phyloP scores from a whole-genome alignment of 2,888 invertebrate genomes.

The Calameuta filiformis region DNA sequence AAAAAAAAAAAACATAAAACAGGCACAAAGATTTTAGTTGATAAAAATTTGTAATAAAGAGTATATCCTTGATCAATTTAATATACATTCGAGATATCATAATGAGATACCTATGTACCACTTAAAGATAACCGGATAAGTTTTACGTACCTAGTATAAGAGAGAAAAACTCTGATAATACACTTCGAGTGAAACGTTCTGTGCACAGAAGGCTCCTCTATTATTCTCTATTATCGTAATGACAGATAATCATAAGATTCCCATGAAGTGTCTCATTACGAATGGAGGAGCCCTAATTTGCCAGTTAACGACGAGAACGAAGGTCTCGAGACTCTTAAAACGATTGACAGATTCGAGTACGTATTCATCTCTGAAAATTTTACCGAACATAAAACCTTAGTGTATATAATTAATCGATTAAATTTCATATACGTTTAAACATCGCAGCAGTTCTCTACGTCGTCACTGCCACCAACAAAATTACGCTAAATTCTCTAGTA shows the following conservation, averaged over 20 bases:
- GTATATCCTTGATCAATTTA: not conserved
- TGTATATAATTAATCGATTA: not conserved
- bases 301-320: slow-evolving; percentile 42
- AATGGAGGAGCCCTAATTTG: slow-evolving; percentile 57
- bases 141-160: not conserved
- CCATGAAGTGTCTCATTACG: slow-evolving; percentile 59
- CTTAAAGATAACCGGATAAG: not conserved
- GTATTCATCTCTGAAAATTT: slow-evolving; percentile 25
- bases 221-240: slow-evolving; percentile 56
- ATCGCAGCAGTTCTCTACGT: not conserved
- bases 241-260: slow-evolving; percentile 56
- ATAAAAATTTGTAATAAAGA: not conserved
- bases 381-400: not conserved
- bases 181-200: not conserved
- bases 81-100: not conserved
- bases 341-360: slow-evolving; percentile 49
- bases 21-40: not conserved
- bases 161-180: not conserved
- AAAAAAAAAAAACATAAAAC: not conserved
- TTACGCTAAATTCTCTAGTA: not conserved
- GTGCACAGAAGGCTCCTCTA: not conserved
- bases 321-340: slow-evolving; percentile 25
- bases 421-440: not conserved
- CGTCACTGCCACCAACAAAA: not conserved
- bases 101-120: not conserved